Conservation (phyloP, 2,113 vertebrate species). For the Gobius niger region DNA sequence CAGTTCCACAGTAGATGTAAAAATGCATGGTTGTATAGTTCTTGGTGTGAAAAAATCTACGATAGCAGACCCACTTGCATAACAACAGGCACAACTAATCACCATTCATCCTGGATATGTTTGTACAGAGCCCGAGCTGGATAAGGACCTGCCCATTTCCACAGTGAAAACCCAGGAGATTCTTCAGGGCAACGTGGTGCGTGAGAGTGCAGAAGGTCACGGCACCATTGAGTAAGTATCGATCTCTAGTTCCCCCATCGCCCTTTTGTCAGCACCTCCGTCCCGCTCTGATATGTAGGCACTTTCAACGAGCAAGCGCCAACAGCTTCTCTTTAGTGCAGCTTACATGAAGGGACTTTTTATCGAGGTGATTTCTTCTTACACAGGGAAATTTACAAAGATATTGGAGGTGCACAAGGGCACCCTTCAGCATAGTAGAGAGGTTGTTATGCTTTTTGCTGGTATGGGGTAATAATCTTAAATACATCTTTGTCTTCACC, state of each 20-base stretch:
- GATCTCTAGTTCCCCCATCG: constrained; percentile 9
- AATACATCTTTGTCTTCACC: no score
- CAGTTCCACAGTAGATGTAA: background rate
- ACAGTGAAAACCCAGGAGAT: constrained; percentile 85
- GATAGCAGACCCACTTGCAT: background rate
- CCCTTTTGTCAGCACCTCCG: constrained; percentile 32
- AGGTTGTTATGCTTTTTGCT: no score
- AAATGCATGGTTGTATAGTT: background rate
- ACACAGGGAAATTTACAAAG: background rate
- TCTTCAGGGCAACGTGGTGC: constrained; percentile 82
- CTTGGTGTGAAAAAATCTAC: background rate
- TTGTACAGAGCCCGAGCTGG: constrained; percentile 64
- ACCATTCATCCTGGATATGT: constrained; percentile 25
- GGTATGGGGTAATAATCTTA: background rate
- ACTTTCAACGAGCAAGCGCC: constrained; percentile 10
- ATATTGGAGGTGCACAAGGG: background rate
- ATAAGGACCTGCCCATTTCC: constrained; percentile 76
- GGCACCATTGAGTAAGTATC: constrained; percentile 91
- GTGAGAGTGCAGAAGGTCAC: constrained; percentile 85
- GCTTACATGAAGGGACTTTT: background rate
- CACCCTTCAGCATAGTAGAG: background rate
- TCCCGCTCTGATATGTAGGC: constrained; percentile 9
- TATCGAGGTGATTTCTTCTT: background rate
- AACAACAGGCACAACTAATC: background rate
- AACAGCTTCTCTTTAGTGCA: constrained; percentile 12